Base-by-base conservation (phyloP, 1,140 invertebrate species). In the Mizuhopecten yessoensis region DNA sequence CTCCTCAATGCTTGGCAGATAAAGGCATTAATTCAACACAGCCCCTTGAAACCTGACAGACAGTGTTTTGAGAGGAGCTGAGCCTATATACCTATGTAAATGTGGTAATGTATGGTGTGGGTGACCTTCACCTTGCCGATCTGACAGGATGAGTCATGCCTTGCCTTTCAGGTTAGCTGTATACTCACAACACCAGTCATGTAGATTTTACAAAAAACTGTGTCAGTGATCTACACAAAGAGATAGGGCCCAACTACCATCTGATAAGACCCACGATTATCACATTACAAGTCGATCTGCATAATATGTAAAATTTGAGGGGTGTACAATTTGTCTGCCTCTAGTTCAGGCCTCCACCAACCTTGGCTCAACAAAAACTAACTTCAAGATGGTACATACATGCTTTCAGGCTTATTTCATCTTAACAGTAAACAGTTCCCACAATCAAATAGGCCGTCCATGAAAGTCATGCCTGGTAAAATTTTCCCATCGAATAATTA, bases 231-330 rank as follows among this genome's bases (percentile, higher is more conserved):
- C 57, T 75, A n/a, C 57, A 75, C 57, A 75, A 75, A 75, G 57
- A 75, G 57, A 75, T 75, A 75, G n/a, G 23, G 11, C 57, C 5
- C 57, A 49, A 75, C 57, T 7, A 9, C n/a, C 57, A 75, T 75
- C 57, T 75, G 57, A 75, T 75, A 75, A 75, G 57, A 5, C 57
- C 57, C 57, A 75, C 57, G 57, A 75, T 75, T 75, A 75, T 75
- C 57, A 75, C 57, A 75, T 75, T 75, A 75, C 57, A n/a, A 29
- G 57, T 75, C 23, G 9, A 75, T 75, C 57, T 75, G 17, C 57
- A 29, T 75, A 75, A 75, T 75, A 75, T 75, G 57, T 75, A 75
- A 75, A 75, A 75, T 75, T n/a, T n/a, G 57, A 75, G n/a, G n/a
- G 57, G 57, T 75, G 57, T 75, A 75, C n/a, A 75, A 75, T 75